These are phyloP conservation scores for Macrosoma leucophasiata DNA, from an alignment of 2,888 invertebrate genomes.

Conservation along the genomic window DNA sequence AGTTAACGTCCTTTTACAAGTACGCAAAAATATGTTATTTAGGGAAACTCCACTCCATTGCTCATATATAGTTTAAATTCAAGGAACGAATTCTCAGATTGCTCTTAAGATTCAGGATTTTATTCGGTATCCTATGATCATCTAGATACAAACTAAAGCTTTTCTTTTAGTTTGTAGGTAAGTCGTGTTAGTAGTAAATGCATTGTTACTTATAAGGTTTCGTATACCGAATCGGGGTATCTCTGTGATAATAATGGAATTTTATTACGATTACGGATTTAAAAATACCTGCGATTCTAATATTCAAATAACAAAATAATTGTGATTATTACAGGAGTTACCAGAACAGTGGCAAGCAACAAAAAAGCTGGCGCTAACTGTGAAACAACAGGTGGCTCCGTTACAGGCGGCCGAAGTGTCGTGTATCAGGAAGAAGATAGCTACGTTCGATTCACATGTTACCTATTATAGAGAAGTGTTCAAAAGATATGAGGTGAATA, in stretches of 20 bases:
- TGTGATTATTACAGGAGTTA: conserved; percentile 80
- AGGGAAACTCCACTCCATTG: background rate
- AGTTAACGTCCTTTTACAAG: conserved; percentile 91
- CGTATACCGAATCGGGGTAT: no score
- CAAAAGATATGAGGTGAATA: conserved; percentile 80
- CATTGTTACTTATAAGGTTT: no score
- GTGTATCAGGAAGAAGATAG: conserved; percentile 89
- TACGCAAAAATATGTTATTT: conserved; percentile 31
- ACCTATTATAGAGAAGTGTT: conserved; percentile 92
- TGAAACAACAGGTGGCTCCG: conserved; percentile 96
- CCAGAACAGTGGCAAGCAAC: conserved; percentile 98
- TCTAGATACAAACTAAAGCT: no score
- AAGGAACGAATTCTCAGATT: no score
- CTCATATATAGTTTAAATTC: background rate
- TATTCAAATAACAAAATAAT: conserved; percentile 5
- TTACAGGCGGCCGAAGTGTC: conserved; percentile 95
- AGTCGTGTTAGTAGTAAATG: no score
- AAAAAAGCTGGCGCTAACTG: conserved; percentile 92
- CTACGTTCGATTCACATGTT: conserved; percentile 89
- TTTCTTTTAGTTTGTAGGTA: no score
- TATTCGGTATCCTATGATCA: no score
- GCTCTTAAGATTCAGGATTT: no score
- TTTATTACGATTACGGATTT: no score
- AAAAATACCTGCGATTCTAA: conserved; percentile 4
- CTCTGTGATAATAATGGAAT: no score